These are phyloP conservation scores for Dendropsophus ebraccatus DNA, from an alignment of 2,113 vertebrate species.

Conservation along the genomic window DNA sequence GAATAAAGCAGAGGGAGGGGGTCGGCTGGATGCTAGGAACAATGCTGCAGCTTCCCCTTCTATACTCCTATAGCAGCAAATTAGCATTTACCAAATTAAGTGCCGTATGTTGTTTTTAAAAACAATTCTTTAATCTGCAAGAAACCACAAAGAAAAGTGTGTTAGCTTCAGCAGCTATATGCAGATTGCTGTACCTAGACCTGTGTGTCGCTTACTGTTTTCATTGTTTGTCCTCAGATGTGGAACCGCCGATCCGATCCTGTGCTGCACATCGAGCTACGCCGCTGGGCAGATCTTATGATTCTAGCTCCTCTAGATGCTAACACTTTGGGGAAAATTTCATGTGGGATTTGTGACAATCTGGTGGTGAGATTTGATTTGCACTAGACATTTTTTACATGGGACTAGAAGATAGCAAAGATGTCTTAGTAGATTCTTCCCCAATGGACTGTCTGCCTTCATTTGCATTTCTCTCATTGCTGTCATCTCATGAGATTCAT, in stretches of 20 bases:
- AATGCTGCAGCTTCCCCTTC: not conserved
- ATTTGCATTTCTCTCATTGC: not conserved
- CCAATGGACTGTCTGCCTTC: not conserved
- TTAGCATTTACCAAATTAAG: not conserved
- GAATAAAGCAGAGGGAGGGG: not conserved
- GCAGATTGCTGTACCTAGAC: not conserved
- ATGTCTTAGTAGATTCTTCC: not conserved
- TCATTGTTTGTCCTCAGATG: constrained; percentile 69
- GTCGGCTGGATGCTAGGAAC: not conserved
- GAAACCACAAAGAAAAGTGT: not conserved
- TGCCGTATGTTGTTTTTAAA: not conserved
- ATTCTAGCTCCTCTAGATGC: constrained; percentile 93
- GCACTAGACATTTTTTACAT: not conserved
- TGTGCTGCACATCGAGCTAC: constrained; percentile 91
- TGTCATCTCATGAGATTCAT: not conserved
- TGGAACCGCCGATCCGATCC: constrained; percentile 88
- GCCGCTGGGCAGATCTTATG: constrained; percentile 92
- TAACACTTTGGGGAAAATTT: constrained; percentile 94
- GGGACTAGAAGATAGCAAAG: too few relatives aligned
- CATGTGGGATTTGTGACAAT: constrained; percentile 94
- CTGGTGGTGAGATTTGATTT: constrained; percentile 82
- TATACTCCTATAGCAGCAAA: not conserved
- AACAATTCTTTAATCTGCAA: too few relatives aligned
- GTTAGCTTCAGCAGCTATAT: not conserved
- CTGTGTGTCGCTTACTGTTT: not conserved